phyloP scores from a whole-genome alignment of 2,888 invertebrate genomes.

The Octonoba sinensis region DNA sequence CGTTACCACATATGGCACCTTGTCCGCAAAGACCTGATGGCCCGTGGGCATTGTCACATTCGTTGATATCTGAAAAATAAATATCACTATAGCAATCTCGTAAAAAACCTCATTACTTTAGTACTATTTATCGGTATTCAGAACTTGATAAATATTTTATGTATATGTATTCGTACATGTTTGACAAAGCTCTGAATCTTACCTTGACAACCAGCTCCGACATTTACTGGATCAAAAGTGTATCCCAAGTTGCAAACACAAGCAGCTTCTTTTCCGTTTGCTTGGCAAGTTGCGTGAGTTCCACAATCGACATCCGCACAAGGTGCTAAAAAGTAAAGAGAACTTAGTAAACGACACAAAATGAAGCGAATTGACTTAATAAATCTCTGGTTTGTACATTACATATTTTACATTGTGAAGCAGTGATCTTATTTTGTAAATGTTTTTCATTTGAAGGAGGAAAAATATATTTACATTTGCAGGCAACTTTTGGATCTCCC shows the following conservation, averaged over 20 bases:
- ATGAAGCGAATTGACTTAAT: not conserved
- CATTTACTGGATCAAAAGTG: constrained; percentile 90
- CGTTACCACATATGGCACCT: constrained; percentile 85
- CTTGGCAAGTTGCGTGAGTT: constrained; percentile 88
- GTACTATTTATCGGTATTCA: not conserved
- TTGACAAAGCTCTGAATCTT: not conserved
- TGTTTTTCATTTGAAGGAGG: too few species aligned
- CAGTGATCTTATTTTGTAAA: too few species aligned
- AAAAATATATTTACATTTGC: constrained; percentile 66
- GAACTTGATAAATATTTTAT: not conserved
- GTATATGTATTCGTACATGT: too few species aligned
- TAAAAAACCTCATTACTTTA: not conserved
- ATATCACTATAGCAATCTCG: not conserved
- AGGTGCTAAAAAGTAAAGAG: constrained; percentile 76
- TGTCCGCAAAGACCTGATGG: constrained; percentile 86
- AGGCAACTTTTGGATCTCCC: constrained; percentile 68
- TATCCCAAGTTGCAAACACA: constrained; percentile 84
- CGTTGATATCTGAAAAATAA: constrained; percentile 81
- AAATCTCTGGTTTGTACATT: too few species aligned
- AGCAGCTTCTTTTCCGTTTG: constrained; percentile 88
- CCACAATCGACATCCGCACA: constrained; percentile 93
- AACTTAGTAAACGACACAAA: not conserved
- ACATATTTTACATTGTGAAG: too few species aligned
- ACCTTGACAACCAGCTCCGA: constrained; percentile 85
- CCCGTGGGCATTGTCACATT: constrained; percentile 85